Conservation (phyloP, 2,888 invertebrate species). For the Nipponacmea schrenckii region DNA sequence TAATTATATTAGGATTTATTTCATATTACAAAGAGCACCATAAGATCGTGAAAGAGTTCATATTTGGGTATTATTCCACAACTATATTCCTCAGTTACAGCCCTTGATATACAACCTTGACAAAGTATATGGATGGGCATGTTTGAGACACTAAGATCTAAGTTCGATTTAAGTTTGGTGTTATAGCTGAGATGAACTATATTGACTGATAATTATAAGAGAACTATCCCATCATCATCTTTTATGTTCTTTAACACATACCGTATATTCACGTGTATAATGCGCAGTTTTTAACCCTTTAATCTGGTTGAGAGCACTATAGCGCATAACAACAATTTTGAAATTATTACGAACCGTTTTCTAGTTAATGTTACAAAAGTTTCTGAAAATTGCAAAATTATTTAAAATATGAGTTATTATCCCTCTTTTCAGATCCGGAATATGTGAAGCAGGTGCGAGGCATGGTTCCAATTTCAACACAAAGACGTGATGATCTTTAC, state of each 20-base stretch:
- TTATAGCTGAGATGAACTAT: no score
- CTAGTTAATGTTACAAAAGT: not conserved
- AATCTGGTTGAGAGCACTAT: no score
- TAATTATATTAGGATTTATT: constrained; percentile 63
- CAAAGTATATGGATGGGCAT: not conserved
- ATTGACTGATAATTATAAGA: no score
- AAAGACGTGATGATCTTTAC: constrained; percentile 82
- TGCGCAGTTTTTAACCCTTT: no score
- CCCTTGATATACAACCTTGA: not conserved
- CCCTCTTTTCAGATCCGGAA: constrained; percentile 75
- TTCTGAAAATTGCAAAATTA: no score
- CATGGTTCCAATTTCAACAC: constrained; percentile 83
- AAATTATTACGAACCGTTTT: no score
- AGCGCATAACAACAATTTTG: no score
- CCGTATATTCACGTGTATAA: no score
- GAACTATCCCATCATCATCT: no score
- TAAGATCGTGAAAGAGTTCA: not conserved
- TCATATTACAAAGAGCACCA: not conserved
- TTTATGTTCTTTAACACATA: no score
- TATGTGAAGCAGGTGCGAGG: constrained; percentile 80
- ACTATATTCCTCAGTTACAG: not conserved
- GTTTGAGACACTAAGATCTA: not conserved
- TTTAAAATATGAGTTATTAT: not conserved
- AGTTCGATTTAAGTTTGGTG: not conserved
- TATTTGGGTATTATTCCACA: not conserved